Conservation (phyloP, 2,888 invertebrate genomes). For the Griposia aprilina region DNA sequence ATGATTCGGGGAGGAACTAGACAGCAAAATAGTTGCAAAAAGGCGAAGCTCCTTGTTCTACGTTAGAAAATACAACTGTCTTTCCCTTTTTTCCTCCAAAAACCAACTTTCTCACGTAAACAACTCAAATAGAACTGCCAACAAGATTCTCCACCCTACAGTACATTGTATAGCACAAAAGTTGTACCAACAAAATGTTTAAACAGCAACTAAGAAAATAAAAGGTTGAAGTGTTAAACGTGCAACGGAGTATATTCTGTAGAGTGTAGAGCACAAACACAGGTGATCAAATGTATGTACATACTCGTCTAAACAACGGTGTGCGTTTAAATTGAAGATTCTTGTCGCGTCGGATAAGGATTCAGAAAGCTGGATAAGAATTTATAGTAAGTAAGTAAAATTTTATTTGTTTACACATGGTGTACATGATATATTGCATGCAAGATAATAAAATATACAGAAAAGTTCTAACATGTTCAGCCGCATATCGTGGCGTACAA, state of each 20-base stretch:
- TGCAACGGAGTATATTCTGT: conserved; percentile 34
- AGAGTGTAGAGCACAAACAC: conserved; percentile 62
- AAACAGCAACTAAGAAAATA: conserved; percentile 56
- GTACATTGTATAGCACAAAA: conserved; percentile 13
- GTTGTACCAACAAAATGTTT: conserved; percentile 43
- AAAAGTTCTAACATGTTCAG: no score
- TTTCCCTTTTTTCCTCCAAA: not conserved
- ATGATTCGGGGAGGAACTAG: not conserved
- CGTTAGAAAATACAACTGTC: not conserved
- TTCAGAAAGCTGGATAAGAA: conserved; percentile 2
- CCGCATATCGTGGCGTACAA: no score
- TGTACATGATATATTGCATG: no score
- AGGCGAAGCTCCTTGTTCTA: not conserved
- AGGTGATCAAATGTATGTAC: conserved; percentile 79
- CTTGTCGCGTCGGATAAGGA: conserved; percentile 66
- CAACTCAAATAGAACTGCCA: conserved; percentile 12
- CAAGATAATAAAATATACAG: no score
- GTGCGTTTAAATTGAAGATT: conserved; percentile 80
- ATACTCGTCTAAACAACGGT: conserved; percentile 74
- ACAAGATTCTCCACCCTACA: conserved; percentile 11
- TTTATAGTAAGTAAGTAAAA: no score
- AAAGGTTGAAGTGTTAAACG: conserved; percentile 50
- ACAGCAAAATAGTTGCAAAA: not conserved
- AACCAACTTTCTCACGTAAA: conserved; percentile 1
- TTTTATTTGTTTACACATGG: no score